phyloP scores from a whole-genome alignment of 2,113 vertebrate genomes.

The Prionailurus bengalensis region DNA sequence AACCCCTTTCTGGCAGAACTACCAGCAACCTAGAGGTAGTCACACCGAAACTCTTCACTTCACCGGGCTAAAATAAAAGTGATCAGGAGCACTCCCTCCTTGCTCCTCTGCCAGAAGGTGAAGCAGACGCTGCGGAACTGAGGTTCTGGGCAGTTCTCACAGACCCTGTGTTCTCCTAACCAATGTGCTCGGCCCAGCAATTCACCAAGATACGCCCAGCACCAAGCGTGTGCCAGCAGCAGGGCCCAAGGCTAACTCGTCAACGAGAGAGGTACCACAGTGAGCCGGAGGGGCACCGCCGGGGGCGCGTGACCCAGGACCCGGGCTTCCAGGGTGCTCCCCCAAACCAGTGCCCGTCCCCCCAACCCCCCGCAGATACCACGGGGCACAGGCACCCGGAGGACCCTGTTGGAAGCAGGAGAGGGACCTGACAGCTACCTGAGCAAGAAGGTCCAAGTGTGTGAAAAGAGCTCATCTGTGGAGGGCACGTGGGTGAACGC shows the following conservation, averaged over 20 bases:
- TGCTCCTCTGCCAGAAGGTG: neutral
- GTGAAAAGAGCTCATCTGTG: neutral
- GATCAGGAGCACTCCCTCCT: neutral
- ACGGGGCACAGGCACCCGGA: accelerated
- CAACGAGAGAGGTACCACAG: accelerated
- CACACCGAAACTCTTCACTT: too few species aligned
- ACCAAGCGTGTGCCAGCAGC: accelerated
- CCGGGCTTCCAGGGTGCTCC: too few species aligned
- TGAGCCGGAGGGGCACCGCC: neutral
- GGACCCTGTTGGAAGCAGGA: neutral
- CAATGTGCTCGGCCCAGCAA: accelerated
- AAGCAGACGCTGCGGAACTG: accelerated
- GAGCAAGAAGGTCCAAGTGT: neutral
- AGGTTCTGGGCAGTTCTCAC: neutral
- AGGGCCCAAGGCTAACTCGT: neutral
- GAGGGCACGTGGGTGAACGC: neutral
- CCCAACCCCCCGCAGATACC: neutral
- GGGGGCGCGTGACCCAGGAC: neutral
- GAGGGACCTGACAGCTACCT: neutral
- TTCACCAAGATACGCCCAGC: accelerated
- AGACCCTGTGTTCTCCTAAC: neutral
- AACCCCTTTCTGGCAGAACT: neutral
- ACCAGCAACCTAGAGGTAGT: accelerated
- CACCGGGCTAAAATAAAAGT: accelerated
- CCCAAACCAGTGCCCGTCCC: neutral